phyloP scores from a whole-genome alignment of 2,797 vertebrate species.

The Acipenser oxyrinchus region DNA sequence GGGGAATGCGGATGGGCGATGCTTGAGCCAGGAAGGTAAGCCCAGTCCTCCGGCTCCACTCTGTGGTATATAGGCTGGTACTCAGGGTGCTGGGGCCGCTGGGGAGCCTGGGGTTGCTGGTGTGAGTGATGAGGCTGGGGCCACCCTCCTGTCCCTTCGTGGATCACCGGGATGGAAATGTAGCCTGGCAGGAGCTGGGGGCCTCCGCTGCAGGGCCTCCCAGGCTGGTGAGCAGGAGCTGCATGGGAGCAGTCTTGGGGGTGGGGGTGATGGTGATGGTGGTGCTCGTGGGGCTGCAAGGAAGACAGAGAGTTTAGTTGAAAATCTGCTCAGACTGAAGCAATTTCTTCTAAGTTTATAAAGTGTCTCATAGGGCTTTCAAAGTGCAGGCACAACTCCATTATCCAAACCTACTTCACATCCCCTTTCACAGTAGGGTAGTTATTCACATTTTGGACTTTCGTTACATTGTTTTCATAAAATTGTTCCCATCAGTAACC shows the following conservation, averaged over 20 bases:
- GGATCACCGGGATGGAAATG: slow-evolving; percentile 91
- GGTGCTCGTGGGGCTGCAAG: slow-evolving; percentile 34
- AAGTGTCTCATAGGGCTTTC: too few relatives aligned
- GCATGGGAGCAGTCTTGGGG: slow-evolving; percentile 46
- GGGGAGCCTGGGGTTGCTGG: slow-evolving; percentile 35
- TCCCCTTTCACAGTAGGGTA: too few relatives aligned
- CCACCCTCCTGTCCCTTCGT: slow-evolving; percentile 66
- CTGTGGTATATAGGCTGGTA: slow-evolving; percentile 79
- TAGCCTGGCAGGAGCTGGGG: slow-evolving; percentile 80
- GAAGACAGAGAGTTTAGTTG: neutral
- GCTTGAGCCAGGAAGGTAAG: slow-evolving; percentile 51
- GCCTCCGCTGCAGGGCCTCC: slow-evolving; percentile 64
- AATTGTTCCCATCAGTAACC: too few relatives aligned
- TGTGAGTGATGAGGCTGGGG: slow-evolving; percentile 54
- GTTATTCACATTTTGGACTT: too few relatives aligned
- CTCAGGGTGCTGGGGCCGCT: slow-evolving; percentile 74
- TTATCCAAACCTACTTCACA: too few relatives aligned
- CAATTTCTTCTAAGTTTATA: too few relatives aligned
- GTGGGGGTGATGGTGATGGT: slow-evolving; percentile 14
- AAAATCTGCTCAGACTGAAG: too few relatives aligned
- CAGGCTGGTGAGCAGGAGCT: slow-evolving; percentile 56
- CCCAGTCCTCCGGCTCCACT: slow-evolving; percentile 76
- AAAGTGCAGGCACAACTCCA: too few relatives aligned
- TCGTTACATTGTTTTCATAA: too few relatives aligned
- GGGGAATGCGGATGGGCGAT: slow-evolving; percentile 63